Evolutionary conservation across 2,888 invertebrate species (phyloP).

Genomic region (Ganaspis brasiliensis): DNA sequence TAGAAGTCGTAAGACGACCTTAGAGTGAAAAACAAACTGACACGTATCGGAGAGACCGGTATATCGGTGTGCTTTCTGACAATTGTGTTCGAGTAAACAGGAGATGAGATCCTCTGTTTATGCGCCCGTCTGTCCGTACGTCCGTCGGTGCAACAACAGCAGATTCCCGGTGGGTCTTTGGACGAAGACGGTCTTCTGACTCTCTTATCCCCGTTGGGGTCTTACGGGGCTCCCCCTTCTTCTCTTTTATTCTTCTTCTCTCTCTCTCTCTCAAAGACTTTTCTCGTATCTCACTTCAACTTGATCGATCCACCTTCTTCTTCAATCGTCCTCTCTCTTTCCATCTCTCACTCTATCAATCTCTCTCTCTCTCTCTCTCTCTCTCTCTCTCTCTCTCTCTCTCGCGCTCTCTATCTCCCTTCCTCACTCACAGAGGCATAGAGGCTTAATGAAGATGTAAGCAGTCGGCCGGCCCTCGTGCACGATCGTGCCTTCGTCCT

Average conservation of each 20-base stretch:
- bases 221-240: constrained; percentile 64
- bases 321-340: constrained; percentile 27
- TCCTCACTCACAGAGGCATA: constrained; percentile 64
- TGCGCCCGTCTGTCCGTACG: constrained; percentile 70
- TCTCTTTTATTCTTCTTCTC: constrained; percentile 48
- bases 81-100: constrained; percentile 45
- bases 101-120: constrained; percentile 78
- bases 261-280: no score
- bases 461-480: constrained; percentile 76
- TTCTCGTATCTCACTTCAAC: constrained; percentile 12
- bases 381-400: constrained; percentile 47
- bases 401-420: constrained; percentile 40
- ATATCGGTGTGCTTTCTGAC: not conserved
- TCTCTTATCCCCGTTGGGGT: constrained; percentile 71
- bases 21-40: not conserved
- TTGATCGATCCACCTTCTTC: not conserved
- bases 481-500: constrained; percentile 70
- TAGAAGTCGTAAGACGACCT: constrained; percentile 1
- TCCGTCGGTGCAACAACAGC: constrained; percentile 78
- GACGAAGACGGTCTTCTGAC: constrained; percentile 75
- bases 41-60: not conserved
- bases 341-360: constrained; percentile 57
- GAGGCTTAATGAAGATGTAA: constrained; percentile 80
- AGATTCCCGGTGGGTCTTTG: constrained; percentile 79
- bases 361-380: constrained; percentile 61